These are phyloP conservation scores for Melanerpes formicivorus DNA, from an alignment of 2,113 vertebrate species.

Conservation along the genomic window DNA sequence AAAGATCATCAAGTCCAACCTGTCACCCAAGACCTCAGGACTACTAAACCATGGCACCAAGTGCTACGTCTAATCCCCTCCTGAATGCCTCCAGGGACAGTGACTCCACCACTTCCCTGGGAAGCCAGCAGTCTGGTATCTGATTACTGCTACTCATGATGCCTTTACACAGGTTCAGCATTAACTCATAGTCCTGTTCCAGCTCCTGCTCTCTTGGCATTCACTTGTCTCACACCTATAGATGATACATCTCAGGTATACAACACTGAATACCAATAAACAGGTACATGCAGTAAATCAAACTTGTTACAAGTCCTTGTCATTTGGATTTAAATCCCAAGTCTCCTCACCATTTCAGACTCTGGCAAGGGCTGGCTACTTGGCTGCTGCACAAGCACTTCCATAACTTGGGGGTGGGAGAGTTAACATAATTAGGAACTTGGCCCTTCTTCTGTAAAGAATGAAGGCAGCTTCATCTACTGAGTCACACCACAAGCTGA, in stretches of 20 bases:
- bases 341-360: neutral
- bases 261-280: neutral
- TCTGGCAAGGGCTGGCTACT: neutral
- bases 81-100: no score
- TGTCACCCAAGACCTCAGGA: no score
- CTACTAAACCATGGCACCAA: no score
- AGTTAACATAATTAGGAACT: neutral
- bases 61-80: no score
- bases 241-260: neutral
- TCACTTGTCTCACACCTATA: neutral
- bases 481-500: fast-evolving
- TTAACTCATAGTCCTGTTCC: neutral
- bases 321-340: neutral
- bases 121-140: neutral
- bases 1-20: no score
- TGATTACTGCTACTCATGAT: neutral
- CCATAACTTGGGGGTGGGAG: neutral
- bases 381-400: neutral
- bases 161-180: neutral
- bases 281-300: neutral
- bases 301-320: neutral
- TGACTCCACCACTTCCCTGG: no score
- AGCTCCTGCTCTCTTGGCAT: neutral
- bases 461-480: neutral
- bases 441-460: neutral